Evolutionary conservation across 1,140 invertebrate genomes (phyloP).

Genomic region (Bemisia tabaci): DNA sequence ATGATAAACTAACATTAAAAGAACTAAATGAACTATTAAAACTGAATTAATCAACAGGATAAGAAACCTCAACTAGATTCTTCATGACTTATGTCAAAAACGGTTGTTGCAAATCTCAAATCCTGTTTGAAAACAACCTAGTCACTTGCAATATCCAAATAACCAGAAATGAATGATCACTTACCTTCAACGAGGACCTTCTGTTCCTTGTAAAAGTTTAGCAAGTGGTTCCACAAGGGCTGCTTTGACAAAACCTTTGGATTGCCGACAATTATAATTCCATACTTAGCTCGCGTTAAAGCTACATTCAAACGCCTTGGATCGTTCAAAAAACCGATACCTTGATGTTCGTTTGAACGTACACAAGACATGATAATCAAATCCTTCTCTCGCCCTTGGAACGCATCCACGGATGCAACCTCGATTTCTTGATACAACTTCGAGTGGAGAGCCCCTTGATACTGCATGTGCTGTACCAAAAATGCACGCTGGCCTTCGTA

Average conservation of each 20-base stretch:
- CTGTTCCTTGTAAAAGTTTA: slow-evolving; percentile 96
- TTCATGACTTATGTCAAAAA: too few relatives aligned
- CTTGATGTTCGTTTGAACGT: slow-evolving; percentile 85
- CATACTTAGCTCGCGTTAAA: slow-evolving; percentile 91
- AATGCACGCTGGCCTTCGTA: slow-evolving; percentile 99
- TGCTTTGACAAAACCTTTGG: slow-evolving; percentile 97
- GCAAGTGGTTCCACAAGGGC: slow-evolving; percentile 94
- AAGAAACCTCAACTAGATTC: too few relatives aligned
- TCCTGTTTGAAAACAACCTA: too few relatives aligned
- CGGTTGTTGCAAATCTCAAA: too few relatives aligned
- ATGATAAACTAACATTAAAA: too few relatives aligned
- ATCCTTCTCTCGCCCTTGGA: slow-evolving; percentile 95
- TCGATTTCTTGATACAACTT: slow-evolving; percentile 98
- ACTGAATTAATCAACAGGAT: too few relatives aligned
- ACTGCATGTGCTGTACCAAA: slow-evolving; percentile 96
- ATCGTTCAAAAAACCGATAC: slow-evolving; percentile 89
- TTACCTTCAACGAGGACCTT: slow-evolving; percentile 96
- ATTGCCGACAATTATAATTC: slow-evolving; percentile 97
- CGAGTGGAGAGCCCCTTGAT: slow-evolving; percentile 89
- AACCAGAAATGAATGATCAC: too few relatives aligned
- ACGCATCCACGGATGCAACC: slow-evolving; percentile 98
- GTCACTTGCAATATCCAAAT: too few relatives aligned
- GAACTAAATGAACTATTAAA: too few relatives aligned
- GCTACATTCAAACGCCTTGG: slow-evolving; percentile 96
- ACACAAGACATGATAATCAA: slow-evolving; percentile 97